Base-by-base conservation (phyloP, 1,140 invertebrate species). In the Wasmannia auropunctata region DNA sequence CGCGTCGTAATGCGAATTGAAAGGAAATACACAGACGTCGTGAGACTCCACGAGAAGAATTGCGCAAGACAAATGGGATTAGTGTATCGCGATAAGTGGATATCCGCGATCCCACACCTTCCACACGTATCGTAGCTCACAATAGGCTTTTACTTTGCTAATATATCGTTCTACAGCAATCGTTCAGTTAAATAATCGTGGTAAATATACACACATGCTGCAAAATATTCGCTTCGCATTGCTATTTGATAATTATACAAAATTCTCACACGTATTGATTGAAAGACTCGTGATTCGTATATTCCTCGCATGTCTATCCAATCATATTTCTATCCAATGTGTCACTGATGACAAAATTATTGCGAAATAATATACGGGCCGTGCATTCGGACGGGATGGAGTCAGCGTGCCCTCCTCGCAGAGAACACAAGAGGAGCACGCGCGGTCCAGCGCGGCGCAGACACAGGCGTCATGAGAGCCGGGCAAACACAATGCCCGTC, bases 401-500 rank as follows among this genome's bases (percentile, higher is more conserved):
- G 14, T 76, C 58, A 75, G 19, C 34, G n/a, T 84, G 49, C 31
- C 37, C n/a, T 22, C 67, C 51, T 58, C 40, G 49, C 10, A 16
- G 7, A 4, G 3, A 54, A 86, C 65, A 80, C 56, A 69, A 89
- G 25, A 80, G 31, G 43, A 88, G 2, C 25, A 58, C 49, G 72
- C 70, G 46, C 80, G 58, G 25, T 43, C 63, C 70, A 63, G 25
- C 10, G 62, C 49, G 37, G 58, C 46, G 14, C 74, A 80, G 74
- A 63, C 54, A 86, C 34, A 31, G 51, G 60, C 79, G 85, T 88
- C 74, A 90, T 87, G 74, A 88, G 86, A 91, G 79, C 89, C 67
- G 81, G 70, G 72, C 88, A 91, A 88, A 91, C 90, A 94, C 94
- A 94, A 94, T 94, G 92, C 87, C 91, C 93, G 92, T 94, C 94